Evolutionary conservation across 2,888 invertebrate species (phyloP).

Genomic region (Lingula anatina): DNA sequence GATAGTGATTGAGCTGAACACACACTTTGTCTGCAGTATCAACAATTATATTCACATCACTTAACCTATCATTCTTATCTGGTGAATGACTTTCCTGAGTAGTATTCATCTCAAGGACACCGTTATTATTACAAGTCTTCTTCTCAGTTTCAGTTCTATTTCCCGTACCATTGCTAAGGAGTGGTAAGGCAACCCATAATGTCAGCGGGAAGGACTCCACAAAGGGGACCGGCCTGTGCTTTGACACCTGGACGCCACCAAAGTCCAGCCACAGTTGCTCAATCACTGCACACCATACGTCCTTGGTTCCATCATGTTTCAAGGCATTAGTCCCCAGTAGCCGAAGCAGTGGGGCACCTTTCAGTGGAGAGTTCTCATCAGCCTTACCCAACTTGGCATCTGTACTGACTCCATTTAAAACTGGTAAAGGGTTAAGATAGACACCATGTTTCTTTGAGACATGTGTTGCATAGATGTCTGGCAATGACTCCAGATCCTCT

Average conservation of each 20-base stretch:
- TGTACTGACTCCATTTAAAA: not conserved
- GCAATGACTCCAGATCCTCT: not conserved
- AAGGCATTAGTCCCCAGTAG: constrained; percentile 29
- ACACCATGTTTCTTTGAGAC: not conserved
- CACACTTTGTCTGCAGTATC: constrained; percentile 80
- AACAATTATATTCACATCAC: constrained; percentile 70
- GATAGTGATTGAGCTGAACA: constrained; percentile 88
- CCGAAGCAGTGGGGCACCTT: constrained; percentile 12
- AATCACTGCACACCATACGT: constrained; percentile 78
- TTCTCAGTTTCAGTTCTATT: not conserved
- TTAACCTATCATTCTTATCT: constrained; percentile 4
- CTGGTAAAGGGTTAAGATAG: not conserved
- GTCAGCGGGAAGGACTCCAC: constrained; percentile 72
- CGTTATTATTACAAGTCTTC: not conserved
- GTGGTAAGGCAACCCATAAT: constrained; percentile 68
- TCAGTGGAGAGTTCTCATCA: constrained; percentile 1
- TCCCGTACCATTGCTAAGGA: not conserved
- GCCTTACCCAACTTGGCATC: constrained; percentile 17
- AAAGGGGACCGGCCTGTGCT: constrained; percentile 49
- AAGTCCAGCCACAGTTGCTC: constrained; percentile 95
- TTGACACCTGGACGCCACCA: constrained; percentile 69
- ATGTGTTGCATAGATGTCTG: not conserved
- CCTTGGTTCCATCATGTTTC: constrained; percentile 59
- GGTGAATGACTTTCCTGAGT: not conserved
- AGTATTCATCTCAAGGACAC: not conserved